Evolutionary conservation across 2,888 invertebrate genomes (phyloP), one percentile per base, ranked within the genome.

Genomic region (Chromoteleia sp.): DNA sequence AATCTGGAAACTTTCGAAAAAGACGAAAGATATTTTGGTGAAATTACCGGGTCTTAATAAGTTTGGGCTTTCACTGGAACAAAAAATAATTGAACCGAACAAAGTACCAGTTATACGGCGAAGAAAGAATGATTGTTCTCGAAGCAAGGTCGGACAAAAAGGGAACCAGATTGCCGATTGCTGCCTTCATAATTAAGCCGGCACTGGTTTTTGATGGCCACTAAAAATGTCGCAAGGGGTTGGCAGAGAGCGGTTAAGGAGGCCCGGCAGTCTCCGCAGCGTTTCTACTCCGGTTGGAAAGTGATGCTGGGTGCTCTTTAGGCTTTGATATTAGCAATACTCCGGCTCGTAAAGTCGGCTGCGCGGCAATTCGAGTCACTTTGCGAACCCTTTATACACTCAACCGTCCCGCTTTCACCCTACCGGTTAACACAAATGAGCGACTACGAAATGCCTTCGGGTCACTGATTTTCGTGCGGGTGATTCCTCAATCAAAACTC

Each of bases 151-250:
- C 70, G 56, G 39, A 68, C 52, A 61, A 75, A 73, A 56, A 75
- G 63, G 59, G 48, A 80, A 63, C 21, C 70, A 75, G 77, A 82
- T 83, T 83, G 83, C 83, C 79, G 76, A 76, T 76, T 86, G 73
- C 84, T 77, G 86, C 85, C 84, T 87, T 88, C 88, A 89, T 91
- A 91, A 91, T 91, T 90, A 91, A 91, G 90, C 88, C 85, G 84
- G 85, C 85, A 85, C 87, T 86, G 88, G 89, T 88, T 91, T 90
- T 91, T 91, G 91, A 91, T 91, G 89, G 91, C 90, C 89, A 91
- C 91, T 91, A 91, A 91, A 91, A 91, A 90, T 90, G 91, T 91
- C 91, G 86, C 90, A 83, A 87, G 88, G 88, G 90, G 90, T 90
- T 86, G 87, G 82, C 84, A 84, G 83, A 82, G 67, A 88, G 87